Evolutionary conservation across 2,888 invertebrate species (phyloP).

Genomic region (Xanthia icteritia): DNA sequence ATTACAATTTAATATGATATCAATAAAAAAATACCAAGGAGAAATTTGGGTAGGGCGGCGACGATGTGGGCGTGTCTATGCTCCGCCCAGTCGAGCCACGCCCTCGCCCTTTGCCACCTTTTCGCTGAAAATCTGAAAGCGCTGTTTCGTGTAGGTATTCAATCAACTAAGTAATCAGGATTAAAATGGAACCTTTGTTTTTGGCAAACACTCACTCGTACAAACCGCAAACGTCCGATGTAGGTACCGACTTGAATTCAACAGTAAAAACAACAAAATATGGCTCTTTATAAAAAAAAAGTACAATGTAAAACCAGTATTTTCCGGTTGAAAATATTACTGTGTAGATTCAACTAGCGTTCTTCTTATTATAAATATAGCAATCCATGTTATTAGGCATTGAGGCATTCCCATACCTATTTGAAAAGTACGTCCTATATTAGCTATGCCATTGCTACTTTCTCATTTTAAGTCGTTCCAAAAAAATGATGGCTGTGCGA

Average conservation of each 20-base stretch:
- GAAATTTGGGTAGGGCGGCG: constrained; percentile 86
- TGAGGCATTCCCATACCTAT: background rate
- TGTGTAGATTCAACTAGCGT: background rate
- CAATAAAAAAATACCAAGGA: constrained; percentile 77
- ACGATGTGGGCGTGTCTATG: constrained; percentile 85
- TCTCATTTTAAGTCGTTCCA: constrained; percentile 12
- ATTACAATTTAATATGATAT: constrained; percentile 65
- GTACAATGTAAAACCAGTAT: constrained; percentile 7
- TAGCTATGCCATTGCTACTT: background rate
- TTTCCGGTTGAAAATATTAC: background rate
- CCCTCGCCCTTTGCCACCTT: constrained; percentile 89
- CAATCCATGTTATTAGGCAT: background rate
- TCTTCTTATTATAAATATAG: background rate
- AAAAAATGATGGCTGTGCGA: constrained; percentile 39
- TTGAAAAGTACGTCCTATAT: background rate
- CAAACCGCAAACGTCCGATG: constrained; percentile 53
- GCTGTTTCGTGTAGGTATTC: constrained; percentile 77
- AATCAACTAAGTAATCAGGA: constrained; percentile 74
- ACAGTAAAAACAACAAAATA: constrained; percentile 32
- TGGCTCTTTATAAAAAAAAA: background rate
- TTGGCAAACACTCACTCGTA: constrained; percentile 62
- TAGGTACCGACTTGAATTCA: constrained; percentile 30
- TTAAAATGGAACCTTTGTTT: constrained; percentile 69
- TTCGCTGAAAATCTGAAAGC: constrained; percentile 82
- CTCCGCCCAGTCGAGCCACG: constrained; percentile 87